These are phyloP conservation scores for Colaptes auratus DNA, from an alignment of 2,113 vertebrate species.

Conservation along the genomic window DNA sequence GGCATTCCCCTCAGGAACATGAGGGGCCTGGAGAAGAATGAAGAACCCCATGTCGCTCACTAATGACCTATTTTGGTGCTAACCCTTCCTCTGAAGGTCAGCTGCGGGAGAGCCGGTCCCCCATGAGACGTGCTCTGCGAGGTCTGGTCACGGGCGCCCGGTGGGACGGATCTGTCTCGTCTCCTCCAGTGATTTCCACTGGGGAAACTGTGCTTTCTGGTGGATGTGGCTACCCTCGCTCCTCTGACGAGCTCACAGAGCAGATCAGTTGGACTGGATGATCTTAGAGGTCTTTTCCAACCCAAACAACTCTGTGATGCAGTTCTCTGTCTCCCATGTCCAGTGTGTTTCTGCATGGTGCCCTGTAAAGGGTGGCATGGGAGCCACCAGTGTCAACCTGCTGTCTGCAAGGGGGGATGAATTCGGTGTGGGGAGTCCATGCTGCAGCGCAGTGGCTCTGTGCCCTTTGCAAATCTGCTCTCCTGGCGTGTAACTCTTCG, in stretches of 20 bases:
- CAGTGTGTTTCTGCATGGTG: background rate
- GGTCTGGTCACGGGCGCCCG: fast-evolving
- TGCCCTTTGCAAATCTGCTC: background rate
- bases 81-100: background rate
- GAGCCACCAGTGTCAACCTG: background rate
- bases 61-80: conserved; percentile 41
- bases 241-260: background rate
- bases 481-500: background rate
- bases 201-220: background rate
- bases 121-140: fast-evolving
- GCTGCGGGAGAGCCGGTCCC: background rate
- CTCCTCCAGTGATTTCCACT: background rate
- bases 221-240: background rate
- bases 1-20: conserved; percentile 25
- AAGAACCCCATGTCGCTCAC: background rate
- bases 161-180: fast-evolving
- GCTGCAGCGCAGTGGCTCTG: fast-evolving
- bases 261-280: background rate
- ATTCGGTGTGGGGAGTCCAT: fast-evolving
- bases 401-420: background rate
- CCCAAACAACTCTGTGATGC: too few relatives aligned
- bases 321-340: background rate
- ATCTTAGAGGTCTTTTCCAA: too few relatives aligned
- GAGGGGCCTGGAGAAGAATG: conserved; percentile 23
- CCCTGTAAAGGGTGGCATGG: background rate